A percentile compares a stretch with the other conserved stretches of the same genome.
phyloP scores from a whole-genome alignment of 2,888 invertebrate species.

The Diogma glabrata region DNA sequence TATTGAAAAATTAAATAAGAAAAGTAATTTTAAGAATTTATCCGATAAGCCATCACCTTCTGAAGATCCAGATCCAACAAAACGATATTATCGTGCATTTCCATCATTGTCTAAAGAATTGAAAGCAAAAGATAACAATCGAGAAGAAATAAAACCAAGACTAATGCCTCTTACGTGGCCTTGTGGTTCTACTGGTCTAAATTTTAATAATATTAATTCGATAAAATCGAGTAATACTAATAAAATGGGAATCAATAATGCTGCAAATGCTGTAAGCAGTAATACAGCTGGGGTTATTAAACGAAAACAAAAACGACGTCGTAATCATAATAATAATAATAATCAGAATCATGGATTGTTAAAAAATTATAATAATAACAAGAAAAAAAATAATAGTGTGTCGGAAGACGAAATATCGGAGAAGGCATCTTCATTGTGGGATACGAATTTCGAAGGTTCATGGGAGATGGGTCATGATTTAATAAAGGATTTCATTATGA shows the following conservation, averaged over 20 bases:
- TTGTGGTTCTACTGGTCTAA: slow-evolving; percentile 22
- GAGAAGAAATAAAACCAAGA: slow-evolving; percentile 24
- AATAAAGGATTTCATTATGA: slow-evolving; percentile 29
- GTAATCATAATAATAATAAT: slow-evolving; percentile 25
- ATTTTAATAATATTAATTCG: slow-evolving; percentile 20
- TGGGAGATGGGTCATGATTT: slow-evolving; percentile 33
- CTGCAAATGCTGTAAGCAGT: slow-evolving; percentile 16
- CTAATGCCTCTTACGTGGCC: slow-evolving; percentile 25
- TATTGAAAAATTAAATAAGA: neutral
- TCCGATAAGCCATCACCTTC: slow-evolving; percentile 10
- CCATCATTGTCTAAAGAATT: slow-evolving; percentile 50
- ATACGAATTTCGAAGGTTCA: slow-evolving; percentile 31
- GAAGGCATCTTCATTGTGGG: slow-evolving; percentile 27
- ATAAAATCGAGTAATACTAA: neutral
- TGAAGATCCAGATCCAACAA: slow-evolving; percentile 47
- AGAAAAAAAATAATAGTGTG: neutral
- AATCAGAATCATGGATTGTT: neutral
- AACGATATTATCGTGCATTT: slow-evolving; percentile 67
- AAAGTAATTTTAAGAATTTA: neutral
- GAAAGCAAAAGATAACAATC: slow-evolving; percentile 28
- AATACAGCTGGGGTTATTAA: slow-evolving; percentile 28
- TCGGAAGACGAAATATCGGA: neutral
- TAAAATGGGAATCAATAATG: neutral
- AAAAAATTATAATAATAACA: neutral
- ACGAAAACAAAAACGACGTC: slow-evolving; percentile 28